phyloP scores from a whole-genome alignment of 2,797 vertebrate species.

The Heteromormyrus szaboi region DNA sequence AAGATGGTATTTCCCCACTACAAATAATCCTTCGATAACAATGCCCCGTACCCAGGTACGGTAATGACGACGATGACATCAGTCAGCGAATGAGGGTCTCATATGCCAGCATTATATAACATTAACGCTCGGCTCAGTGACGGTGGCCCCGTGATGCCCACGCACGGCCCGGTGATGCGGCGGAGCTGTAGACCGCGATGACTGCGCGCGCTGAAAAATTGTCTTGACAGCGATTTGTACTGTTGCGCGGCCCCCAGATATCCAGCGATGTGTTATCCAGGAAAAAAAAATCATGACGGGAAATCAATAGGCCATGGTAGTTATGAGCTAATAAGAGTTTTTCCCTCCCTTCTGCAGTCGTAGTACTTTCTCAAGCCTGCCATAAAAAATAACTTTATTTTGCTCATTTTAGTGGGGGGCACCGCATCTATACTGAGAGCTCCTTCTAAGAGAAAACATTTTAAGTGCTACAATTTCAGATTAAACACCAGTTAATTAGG shows the following conservation, averaged over 20 bases:
- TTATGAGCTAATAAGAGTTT: conserved; percentile 69
- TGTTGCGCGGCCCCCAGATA: neutral
- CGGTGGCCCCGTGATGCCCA: neutral
- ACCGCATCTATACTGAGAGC: neutral
- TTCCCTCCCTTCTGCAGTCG: conserved; percentile 54
- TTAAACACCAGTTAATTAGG: neutral
- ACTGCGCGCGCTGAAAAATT: conserved; percentile 58
- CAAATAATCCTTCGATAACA: neutral
- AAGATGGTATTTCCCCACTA: neutral
- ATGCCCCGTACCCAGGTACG: neutral
- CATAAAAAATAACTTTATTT: conserved; percentile 72
- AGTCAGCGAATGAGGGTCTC: neutral
- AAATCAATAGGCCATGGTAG: conserved; percentile 76
- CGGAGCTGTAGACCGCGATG: conserved; percentile 33
- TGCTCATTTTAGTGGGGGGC: conserved; percentile 42
- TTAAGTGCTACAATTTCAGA: neutral
- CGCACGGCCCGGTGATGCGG: neutral
- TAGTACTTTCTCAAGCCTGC: conserved; percentile 35
- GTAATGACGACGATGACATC: neutral
- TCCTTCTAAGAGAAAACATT: neutral
- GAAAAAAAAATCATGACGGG: conserved; percentile 66
- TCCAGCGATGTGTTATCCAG: conserved; percentile 64
- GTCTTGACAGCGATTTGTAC: conserved; percentile 43
- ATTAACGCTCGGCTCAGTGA: neutral
- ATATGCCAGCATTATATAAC: neutral